Evolutionary conservation across 1,140 invertebrate species (phyloP).

Genomic region (Bombus pascuorum): DNA sequence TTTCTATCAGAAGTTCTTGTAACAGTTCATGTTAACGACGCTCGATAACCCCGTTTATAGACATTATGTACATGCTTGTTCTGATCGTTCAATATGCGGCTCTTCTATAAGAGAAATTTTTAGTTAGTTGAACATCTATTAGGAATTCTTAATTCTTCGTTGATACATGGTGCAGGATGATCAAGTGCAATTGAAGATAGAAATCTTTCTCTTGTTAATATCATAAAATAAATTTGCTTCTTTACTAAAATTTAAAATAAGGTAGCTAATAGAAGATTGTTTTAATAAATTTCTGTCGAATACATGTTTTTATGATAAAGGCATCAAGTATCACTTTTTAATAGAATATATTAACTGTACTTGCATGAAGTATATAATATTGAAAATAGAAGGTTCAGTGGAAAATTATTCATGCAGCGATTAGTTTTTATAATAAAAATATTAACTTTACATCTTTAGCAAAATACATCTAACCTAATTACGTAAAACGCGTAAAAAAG

Average conservation of each 20-base stretch:
- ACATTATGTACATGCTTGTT: conserved; percentile 36
- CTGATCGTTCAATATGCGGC: conserved; percentile 21
- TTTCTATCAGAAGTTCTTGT: conserved; percentile 64
- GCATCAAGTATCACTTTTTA: background rate
- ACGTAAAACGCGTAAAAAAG: too few relatives aligned
- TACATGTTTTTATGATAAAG: background rate
- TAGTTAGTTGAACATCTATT: background rate
- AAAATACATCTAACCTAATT: too few relatives aligned
- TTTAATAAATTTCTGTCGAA: background rate
- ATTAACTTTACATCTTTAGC: too few relatives aligned
- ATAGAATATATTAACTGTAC: background rate
- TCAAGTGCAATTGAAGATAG: background rate
- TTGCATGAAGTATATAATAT: too few relatives aligned
- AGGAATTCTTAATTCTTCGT: background rate
- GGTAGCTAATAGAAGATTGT: background rate
- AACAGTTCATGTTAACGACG: conserved; percentile 66
- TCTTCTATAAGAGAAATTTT: background rate
- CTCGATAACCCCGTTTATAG: conserved; percentile 48
- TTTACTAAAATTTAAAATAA: background rate
- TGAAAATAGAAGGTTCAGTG: too few relatives aligned
- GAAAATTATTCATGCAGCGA: too few relatives aligned
- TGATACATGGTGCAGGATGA: background rate
- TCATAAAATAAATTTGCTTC: background rate
- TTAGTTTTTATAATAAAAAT: too few relatives aligned
- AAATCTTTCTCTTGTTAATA: too few relatives aligned